phyloP scores from a whole-genome alignment of 2,113 vertebrate species.

The Excalfactoria chinensis region DNA sequence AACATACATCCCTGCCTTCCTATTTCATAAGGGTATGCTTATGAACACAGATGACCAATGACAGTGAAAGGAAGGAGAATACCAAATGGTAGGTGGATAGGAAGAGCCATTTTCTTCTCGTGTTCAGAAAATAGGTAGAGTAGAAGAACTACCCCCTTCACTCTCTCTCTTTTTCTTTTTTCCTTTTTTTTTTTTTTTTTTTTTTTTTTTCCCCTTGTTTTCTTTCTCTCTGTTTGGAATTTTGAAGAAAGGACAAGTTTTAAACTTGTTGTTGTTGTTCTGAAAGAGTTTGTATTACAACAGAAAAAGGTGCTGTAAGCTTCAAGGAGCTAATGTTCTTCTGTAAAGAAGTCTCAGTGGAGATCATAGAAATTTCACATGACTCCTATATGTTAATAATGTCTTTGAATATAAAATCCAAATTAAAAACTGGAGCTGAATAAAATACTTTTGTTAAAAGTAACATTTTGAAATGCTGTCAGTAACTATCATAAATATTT shows the following conservation, averaged over 20 bases:
- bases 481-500: conserved; percentile 88
- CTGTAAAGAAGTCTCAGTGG: conserved; percentile 68
- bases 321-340: conserved; percentile 67
- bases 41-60: background rate
- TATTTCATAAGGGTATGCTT: background rate
- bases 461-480: conserved; percentile 87
- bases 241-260: conserved; percentile 36
- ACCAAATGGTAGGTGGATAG: background rate
- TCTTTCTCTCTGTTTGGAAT: background rate
- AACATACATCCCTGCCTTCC: background rate
- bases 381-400: conserved; percentile 78
- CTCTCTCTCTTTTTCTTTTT: background rate
- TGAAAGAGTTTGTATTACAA: conserved; percentile 39
- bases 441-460: conserved; percentile 85
- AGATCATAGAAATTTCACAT: conserved; percentile 71
- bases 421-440: conserved; percentile 83
- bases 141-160: background rate
- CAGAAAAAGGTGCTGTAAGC: conserved; percentile 59
- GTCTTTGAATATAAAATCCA: conserved; percentile 83
- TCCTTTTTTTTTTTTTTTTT: background rate
- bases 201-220: too few relatives aligned
- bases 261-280: background rate
- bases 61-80: conserved; percentile 31
- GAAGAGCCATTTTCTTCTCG: background rate
- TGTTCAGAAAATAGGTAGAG: background rate